Percentiles rank a stretch among this genome's conserved stretches.
phyloP scores from a whole-genome alignment of 2,113 vertebrate genomes.

The Gymnorhina tibicen region DNA sequence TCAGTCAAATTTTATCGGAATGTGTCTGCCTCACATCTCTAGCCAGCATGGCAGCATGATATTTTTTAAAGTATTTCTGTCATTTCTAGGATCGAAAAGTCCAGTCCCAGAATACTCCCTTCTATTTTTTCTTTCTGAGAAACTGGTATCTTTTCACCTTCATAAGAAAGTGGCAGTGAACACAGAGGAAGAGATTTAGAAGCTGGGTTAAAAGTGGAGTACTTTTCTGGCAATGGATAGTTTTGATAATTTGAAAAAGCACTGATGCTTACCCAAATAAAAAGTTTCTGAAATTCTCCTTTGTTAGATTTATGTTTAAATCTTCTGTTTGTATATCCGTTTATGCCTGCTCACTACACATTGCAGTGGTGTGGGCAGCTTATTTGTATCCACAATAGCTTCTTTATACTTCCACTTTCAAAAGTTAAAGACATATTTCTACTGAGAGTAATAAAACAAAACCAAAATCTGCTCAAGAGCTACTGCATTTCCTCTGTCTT shows the following conservation, averaged over 20 bases:
- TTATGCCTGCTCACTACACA: not conserved
- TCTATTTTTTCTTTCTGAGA: not conserved
- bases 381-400: not conserved
- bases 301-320: not conserved
- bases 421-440: not conserved
- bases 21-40: not conserved
- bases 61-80: not conserved
- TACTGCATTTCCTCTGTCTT: not conserved
- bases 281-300: not conserved
- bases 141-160: not conserved
- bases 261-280: not conserved
- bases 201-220: not conserved
- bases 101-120: not conserved
- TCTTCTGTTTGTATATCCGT: not conserved
- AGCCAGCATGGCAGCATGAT: not conserved
- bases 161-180: not conserved
- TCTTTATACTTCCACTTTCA: not conserved
- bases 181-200: not conserved
- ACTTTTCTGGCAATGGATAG: not conserved
- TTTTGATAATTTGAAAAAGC: not conserved
- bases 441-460: conserved; percentile 17
- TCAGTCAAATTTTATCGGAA: not conserved
- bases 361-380: not conserved
- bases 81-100: not conserved
- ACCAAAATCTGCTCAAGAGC: not conserved